Conservation (phyloP, 2,797 vertebrate genomes). For the Spea hammondii region DNA sequence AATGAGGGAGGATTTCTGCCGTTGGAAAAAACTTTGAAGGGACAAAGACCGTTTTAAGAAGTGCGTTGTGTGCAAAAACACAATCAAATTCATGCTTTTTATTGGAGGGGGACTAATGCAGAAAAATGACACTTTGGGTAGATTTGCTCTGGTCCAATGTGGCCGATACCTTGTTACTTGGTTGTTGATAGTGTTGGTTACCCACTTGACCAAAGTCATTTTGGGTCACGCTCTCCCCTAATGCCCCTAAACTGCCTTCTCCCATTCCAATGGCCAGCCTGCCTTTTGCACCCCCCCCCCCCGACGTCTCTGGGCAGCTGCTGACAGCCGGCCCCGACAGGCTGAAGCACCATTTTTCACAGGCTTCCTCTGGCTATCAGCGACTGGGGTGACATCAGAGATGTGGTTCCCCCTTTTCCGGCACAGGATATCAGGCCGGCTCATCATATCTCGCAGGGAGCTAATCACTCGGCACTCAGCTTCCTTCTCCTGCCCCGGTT, state of each 20-base stretch:
- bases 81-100: not conserved
- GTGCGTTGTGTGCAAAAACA: not conserved
- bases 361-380: slow-evolving; percentile 65
- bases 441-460: slow-evolving; percentile 63
- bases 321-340: slow-evolving; percentile 55
- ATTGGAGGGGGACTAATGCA: not conserved
- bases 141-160: too few species aligned
- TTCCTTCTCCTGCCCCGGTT: slow-evolving; percentile 63
- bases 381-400: slow-evolving; percentile 59
- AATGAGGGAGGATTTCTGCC: not conserved
- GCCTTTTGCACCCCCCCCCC: not conserved
- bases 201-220: slow-evolving; percentile 43
- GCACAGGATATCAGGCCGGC: slow-evolving; percentile 61
- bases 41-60: not conserved
- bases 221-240: not conserved
- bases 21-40: slow-evolving; percentile 6
- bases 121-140: not conserved
- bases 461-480: slow-evolving; percentile 56
- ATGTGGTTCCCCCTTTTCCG: slow-evolving; percentile 57
- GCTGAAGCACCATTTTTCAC: slow-evolving; percentile 67
- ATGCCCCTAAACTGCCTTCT: not conserved
- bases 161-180: not conserved
- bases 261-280: not conserved
- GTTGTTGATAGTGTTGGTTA: not conserved
- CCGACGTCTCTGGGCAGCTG: not conserved